Conservation (phyloP, 1,140 invertebrate species). For the Panulirus ornatus region DNA sequence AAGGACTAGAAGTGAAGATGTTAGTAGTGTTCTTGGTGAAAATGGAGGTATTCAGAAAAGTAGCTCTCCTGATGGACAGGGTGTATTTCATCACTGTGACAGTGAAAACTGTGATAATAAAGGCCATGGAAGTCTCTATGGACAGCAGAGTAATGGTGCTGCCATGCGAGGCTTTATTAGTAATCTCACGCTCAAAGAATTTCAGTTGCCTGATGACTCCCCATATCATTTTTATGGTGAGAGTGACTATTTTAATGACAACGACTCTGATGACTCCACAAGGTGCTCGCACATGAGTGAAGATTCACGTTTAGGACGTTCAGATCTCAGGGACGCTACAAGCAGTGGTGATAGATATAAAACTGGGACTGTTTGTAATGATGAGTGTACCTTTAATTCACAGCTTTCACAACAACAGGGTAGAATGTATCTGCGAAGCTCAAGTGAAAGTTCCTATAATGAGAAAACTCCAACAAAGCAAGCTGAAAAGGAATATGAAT, state of each 20-base stretch:
- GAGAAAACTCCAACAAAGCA: slow-evolving; percentile 59
- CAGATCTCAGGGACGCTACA: slow-evolving; percentile 62
- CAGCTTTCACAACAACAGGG: slow-evolving; percentile 35
- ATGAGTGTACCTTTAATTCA: slow-evolving; percentile 31
- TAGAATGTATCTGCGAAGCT: slow-evolving; percentile 65
- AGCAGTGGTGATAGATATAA: slow-evolving; percentile 33
- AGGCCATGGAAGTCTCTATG: slow-evolving; percentile 31
- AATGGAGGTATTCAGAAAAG: slow-evolving; percentile 7
- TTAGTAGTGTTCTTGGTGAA: slow-evolving; percentile 30
- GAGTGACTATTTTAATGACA: slow-evolving; percentile 51
- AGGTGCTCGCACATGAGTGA: slow-evolving; percentile 60
- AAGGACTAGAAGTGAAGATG: slow-evolving; percentile 51
- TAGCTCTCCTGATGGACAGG: slow-evolving; percentile 10
- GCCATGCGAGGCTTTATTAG: slow-evolving; percentile 16
- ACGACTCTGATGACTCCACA: slow-evolving; percentile 72
- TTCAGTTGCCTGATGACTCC: slow-evolving; percentile 60
- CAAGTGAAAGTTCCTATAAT: slow-evolving; percentile 70
- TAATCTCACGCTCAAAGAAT: slow-evolving; percentile 60
- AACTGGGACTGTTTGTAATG: neutral
- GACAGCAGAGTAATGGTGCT: slow-evolving; percentile 29
- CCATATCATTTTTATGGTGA: slow-evolving; percentile 60
- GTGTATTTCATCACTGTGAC: slow-evolving; percentile 50
- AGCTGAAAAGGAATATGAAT: slow-evolving; percentile 88
- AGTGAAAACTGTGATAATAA: slow-evolving; percentile 69
- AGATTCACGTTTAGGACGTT: slow-evolving; percentile 53